Evolutionary conservation across 30 jellyfish, hydroid and myxozoan species (phyloP).

Genomic region (Chrysaora quinquecirrha): DNA sequence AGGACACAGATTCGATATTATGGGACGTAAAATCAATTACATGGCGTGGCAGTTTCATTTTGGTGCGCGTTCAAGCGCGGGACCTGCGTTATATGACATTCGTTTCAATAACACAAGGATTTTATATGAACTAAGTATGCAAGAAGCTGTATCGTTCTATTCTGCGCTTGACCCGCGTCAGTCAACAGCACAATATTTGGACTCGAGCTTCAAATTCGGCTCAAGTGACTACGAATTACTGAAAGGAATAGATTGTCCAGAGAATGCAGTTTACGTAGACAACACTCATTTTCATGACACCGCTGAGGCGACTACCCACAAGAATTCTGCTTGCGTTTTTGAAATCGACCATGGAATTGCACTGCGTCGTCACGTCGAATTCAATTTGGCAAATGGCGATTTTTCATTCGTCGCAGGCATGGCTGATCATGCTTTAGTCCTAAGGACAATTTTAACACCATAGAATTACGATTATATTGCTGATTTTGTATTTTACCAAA

Average conservation of each 20-base stretch:
- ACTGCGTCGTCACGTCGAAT: conserved; percentile 73
- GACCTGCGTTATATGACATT: conserved; percentile 74
- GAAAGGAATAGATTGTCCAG: conserved; percentile 84
- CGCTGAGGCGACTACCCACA: conserved; percentile 14
- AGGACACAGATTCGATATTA: conserved; percentile 70
- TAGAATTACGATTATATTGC: conserved; percentile 66
- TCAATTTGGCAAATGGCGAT: conserved; percentile 11
- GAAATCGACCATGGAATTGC: conserved; percentile 67
- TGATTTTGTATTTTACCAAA: conserved; percentile 75
- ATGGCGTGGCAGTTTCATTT: conserved; percentile 75
- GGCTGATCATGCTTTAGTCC: conserved; percentile 67
- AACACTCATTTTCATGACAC: conserved; percentile 19
- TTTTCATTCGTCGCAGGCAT: conserved; percentile 63
- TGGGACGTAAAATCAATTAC: conserved; percentile 67
- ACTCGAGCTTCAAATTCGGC: conserved; percentile 52
- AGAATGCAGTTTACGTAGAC: conserved; percentile 65
- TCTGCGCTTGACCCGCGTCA: conserved; percentile 71
- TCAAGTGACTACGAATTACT: conserved; percentile 27
- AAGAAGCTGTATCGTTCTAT: conserved; percentile 72
- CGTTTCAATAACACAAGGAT: conserved; percentile 67
- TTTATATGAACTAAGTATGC: conserved; percentile 73
- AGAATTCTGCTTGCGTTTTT: conserved; percentile 63
- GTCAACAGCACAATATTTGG: conserved; percentile 56
- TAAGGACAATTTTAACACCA: conserved; percentile 60
- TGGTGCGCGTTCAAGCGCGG: conserved; percentile 69